These are phyloP conservation scores for Gymnoscelis rufifasciata DNA, from an alignment of 2,888 invertebrate species.

Conservation along the genomic window DNA sequence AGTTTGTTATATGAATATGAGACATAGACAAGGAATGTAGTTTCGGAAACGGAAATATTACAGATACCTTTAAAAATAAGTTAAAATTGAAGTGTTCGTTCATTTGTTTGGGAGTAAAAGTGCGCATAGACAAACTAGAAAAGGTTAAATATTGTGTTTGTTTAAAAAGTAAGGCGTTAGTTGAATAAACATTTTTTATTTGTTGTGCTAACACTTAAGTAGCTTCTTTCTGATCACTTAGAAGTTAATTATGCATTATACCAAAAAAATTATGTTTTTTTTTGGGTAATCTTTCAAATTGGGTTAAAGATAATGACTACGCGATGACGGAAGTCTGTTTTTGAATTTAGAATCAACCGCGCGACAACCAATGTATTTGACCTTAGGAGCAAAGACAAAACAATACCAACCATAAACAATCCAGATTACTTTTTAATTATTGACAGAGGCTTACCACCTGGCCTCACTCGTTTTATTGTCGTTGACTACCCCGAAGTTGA, in stretches of 20 bases:
- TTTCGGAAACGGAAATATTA: no score
- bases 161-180: constrained; percentile 26
- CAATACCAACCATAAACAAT: not conserved
- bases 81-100: constrained; percentile 17
- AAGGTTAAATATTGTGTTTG: constrained; percentile 23
- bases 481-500: constrained; percentile 26
- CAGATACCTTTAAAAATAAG: not conserved
- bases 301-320: no score
- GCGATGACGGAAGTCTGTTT: no score
- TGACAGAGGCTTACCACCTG: constrained; percentile 8
- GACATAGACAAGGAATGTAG: no score
- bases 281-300: no score
- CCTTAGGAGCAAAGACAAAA: not conserved
- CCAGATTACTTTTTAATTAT: constrained; percentile 1
- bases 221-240: constrained; percentile 1
- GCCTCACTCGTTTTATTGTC: constrained; percentile 14
- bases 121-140: constrained; percentile 25
- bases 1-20: no score
- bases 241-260: no score
- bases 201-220: not conserved
- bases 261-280: no score
- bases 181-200: constrained; percentile 10
- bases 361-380: no score
- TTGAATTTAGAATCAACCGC: no score
- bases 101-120: no score